Evolutionary conservation across 2,797 vertebrate species (phyloP).

Genomic region (Mormyrops attenuatus): DNA sequence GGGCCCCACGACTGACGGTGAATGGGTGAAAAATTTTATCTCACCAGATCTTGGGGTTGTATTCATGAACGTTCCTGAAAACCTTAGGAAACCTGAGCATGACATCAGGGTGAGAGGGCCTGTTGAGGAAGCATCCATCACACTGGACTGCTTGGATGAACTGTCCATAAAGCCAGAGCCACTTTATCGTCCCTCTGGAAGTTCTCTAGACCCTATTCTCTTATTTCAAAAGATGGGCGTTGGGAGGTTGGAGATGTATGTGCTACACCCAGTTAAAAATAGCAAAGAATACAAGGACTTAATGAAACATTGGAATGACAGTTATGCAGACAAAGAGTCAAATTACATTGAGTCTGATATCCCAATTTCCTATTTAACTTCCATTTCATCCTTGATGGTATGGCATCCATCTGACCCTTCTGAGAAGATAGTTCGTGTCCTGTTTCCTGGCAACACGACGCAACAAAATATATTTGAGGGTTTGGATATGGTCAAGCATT

Average conservation of each 20-base stretch:
- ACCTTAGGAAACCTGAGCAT: conserved; percentile 72
- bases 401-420: conserved; percentile 92
- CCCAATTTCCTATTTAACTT: conserved; percentile 82
- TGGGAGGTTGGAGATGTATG: conserved; percentile 94
- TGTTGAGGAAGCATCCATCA: conserved; percentile 80
- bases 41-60: conserved; percentile 92
- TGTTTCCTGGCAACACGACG: conserved; percentile 91
- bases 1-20: conserved; percentile 84
- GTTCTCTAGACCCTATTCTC: conserved; percentile 80
- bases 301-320: conserved; percentile 91
- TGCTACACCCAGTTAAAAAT: conserved; percentile 86
- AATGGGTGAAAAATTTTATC: conserved; percentile 96
- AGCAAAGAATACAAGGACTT: conserved; percentile 94
- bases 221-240: conserved; percentile 98
- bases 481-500: conserved; percentile 89
- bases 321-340: conserved; percentile 62
- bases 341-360: conserved; percentile 69
- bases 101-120: conserved; percentile 75
- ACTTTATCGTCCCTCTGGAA: conserved; percentile 78
- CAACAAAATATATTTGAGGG: conserved; percentile 90
- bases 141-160: conserved; percentile 82
- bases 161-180: conserved; percentile 84
- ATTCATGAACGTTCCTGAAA: conserved; percentile 89
- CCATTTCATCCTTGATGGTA: conserved; percentile 88
- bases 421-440: conserved; percentile 89